These are phyloP conservation scores for Oreochromis mossambicus DNA, from an alignment of 2,797 vertebrate genomes.

Conservation along the genomic window DNA sequence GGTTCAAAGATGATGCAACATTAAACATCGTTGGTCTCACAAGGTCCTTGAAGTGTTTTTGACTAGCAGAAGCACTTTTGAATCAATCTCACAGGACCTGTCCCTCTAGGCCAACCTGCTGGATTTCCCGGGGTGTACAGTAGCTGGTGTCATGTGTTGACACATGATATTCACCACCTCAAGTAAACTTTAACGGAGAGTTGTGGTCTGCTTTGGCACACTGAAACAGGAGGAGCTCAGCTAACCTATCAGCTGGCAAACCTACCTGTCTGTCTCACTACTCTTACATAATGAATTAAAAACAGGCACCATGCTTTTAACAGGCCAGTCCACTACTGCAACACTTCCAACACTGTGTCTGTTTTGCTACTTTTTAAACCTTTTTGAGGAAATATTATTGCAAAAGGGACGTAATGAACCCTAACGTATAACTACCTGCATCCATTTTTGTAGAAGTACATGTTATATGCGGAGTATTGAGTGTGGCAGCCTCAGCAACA, in stretches of 20 bases:
- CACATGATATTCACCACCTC: slow-evolving; percentile 32
- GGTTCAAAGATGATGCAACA: not conserved
- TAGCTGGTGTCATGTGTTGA: slow-evolving; percentile 39
- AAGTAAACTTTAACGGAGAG: slow-evolving; percentile 47
- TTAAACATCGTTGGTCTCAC: not conserved
- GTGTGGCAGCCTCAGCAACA: not conserved
- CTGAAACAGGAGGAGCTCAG: slow-evolving; percentile 47
- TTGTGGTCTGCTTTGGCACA: slow-evolving; percentile 1
- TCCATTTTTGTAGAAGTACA: not conserved
- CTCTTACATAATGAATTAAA: slow-evolving; percentile 55
- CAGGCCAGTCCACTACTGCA: not conserved
- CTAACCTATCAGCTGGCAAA: slow-evolving; percentile 15
- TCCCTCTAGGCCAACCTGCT: not conserved
- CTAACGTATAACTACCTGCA: fast-evolving
- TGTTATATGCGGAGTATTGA: fast-evolving
- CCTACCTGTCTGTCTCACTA: slow-evolving; percentile 9
- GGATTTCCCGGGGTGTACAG: slow-evolving; percentile 17
- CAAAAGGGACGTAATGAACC: not conserved
- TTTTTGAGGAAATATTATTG: not conserved
- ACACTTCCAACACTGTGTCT: not conserved
- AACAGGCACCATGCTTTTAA: not conserved
- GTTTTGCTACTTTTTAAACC: not conserved
- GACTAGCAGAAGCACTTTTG: not conserved
- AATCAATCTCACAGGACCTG: not conserved
- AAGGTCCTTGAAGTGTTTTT: not conserved